Conservation (phyloP, 1,140 invertebrate species). For the Aleiodes sp. region DNA sequence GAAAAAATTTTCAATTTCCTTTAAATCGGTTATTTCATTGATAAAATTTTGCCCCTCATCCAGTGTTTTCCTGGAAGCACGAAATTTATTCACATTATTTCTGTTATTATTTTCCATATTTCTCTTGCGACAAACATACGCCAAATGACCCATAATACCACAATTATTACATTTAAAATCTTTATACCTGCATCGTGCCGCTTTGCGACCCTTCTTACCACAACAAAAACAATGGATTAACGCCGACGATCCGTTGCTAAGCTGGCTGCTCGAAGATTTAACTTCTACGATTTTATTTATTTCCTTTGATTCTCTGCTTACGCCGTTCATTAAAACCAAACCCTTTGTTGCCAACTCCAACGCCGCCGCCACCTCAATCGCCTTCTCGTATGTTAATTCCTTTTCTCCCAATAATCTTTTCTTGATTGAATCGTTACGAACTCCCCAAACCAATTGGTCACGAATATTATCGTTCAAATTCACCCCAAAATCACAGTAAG, state of each 20-base stretch:
- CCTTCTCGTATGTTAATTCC: not conserved
- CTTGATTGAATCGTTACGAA: not conserved
- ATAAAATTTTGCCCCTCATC: no score
- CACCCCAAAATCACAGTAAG: not conserved
- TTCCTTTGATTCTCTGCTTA: not conserved
- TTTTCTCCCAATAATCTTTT: constrained; percentile 5
- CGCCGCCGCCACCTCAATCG: not conserved
- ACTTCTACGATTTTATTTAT: not conserved
- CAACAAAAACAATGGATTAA: constrained; percentile 20
- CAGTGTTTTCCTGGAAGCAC: no score
- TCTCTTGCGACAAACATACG: not conserved
- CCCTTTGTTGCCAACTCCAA: not conserved
- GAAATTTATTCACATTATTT: no score
- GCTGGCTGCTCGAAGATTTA: not conserved
- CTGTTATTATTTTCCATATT: no score
- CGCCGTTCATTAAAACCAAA: not conserved
- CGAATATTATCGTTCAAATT: constrained; percentile 1
- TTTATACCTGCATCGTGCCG: not conserved
- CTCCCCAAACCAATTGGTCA: constrained; percentile 22
- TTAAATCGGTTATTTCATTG: no score
- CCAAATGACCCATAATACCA: not conserved
- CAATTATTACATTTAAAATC: not conserved
- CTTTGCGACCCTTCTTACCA: not conserved
- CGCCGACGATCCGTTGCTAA: no score
- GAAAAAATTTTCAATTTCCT: no score